phyloP scores from a whole-genome alignment of 2,888 invertebrate species.

The Noctua janthina region DNA sequence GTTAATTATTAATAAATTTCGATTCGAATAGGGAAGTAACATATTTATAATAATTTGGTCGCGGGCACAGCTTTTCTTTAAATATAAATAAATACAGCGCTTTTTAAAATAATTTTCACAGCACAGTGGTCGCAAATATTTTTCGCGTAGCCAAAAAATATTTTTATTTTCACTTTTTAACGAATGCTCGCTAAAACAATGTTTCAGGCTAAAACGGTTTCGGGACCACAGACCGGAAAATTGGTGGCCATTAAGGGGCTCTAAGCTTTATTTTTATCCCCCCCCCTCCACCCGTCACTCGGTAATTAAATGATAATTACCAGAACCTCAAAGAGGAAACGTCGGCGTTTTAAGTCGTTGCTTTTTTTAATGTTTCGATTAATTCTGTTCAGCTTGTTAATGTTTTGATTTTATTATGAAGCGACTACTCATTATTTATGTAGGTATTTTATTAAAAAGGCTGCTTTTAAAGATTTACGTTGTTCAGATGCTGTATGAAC shows the following conservation, averaged over 20 bases:
- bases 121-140: slow-evolving; percentile 53
- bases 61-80: background rate
- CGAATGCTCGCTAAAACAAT: slow-evolving; percentile 75
- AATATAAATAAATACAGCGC: slow-evolving; percentile 12
- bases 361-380: slow-evolving; percentile 68
- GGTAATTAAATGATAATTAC: slow-evolving; percentile 89
- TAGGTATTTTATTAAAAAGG: background rate
- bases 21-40: background rate
- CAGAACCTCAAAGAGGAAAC: slow-evolving; percentile 75
- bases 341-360: slow-evolving; percentile 66
- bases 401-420: slow-evolving; percentile 20
- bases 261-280: slow-evolving; percentile 78
- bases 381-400: slow-evolving; percentile 50
- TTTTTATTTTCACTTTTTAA: slow-evolving; percentile 67
- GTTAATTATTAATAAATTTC: background rate
- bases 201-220: slow-evolving; percentile 74
- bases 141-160: slow-evolving; percentile 36
- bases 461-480: background rate
- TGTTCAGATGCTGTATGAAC: background rate
- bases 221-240: slow-evolving; percentile 79
- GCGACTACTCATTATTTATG: too few species aligned
- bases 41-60: background rate
- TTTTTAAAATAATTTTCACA: slow-evolving; percentile 19
- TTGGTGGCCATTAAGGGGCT: slow-evolving; percentile 81
- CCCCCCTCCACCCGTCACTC: slow-evolving; percentile 69